Evolutionary conservation across 1,140 invertebrate species (phyloP), one percentile per base, ranked within the genome.

Genomic region (Trissolcus basalis): DNA sequence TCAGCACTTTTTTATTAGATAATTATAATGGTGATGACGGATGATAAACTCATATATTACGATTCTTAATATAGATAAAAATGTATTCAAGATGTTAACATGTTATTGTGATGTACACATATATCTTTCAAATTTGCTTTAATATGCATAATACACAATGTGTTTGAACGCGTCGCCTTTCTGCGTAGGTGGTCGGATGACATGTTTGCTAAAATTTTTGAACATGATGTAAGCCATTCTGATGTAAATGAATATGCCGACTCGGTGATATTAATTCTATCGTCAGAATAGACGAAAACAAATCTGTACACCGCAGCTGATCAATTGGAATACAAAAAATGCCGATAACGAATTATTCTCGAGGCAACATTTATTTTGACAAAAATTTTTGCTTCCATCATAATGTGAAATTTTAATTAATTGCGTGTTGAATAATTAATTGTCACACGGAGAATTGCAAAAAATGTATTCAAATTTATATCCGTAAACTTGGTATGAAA

Each of bases 121-220:
- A 19, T 16, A 49, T 49, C 19, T 12, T 49, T 27, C 10, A 27
- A 9, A 12, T n/a, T 32, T 27, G 27, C 15, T 49, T 32, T 19
- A 49, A 49, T 32, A 49, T 32, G 19, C 47, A 49, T 49, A 49
- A 27, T 27, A 27, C 19, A 49, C 32, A 49, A 49, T 49, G 47
- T 11, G 45, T n/a, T n/a, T n/a, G n/a, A n/a, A n/a, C n/a, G n/a
- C n/a, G n/a, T 27, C 19, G 19, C 1, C 2, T 27, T 27, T 6
- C 2, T 6, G 19, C 19, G 19, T 27, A 27, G 19, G 19, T 27
- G 19, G 19, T 27, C 19, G 1, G 1, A 6, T 12, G 27, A 32
- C 7, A 49, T 49, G 27, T 49, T 32, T 49, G 47, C 32, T 49
- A 49, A 49, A 32, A 49, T 49, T 49, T 11, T 49, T 27, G n/a